A percentile compares a stretch with the other conserved stretches of the same genome.
phyloP scores from a whole-genome alignment of 2,797 vertebrate species.

The Galago senegalensis region DNA sequence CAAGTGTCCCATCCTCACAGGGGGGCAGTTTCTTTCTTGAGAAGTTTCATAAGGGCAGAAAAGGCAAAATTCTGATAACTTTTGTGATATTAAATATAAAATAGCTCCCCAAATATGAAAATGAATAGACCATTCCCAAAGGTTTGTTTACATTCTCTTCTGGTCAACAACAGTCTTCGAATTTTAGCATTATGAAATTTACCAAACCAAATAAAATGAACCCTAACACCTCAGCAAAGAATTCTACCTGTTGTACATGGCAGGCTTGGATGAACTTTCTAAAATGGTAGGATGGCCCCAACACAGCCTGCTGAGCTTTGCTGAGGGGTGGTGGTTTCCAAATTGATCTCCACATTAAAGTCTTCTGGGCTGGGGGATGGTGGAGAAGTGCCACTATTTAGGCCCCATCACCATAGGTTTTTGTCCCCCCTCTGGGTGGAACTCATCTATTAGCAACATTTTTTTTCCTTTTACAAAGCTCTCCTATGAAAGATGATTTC shows the following conservation, averaged over 20 bases:
- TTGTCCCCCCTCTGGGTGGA: too few relatives aligned
- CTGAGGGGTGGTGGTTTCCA: background rate
- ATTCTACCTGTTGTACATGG: background rate
- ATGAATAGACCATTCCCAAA: background rate
- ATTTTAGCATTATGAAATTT: background rate
- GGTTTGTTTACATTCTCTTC: conserved; percentile 14
- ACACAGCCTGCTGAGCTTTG: background rate
- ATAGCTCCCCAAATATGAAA: conserved; percentile 2
- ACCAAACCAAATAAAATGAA: background rate
- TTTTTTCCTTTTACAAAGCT: background rate
- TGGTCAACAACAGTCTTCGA: background rate
- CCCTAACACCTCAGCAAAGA: background rate
- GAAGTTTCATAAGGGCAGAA: background rate
- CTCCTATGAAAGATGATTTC: background rate
- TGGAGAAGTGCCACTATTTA: background rate
- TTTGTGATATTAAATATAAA: background rate
- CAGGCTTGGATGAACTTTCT: background rate
- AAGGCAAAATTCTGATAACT: background rate
- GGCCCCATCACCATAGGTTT: background rate
- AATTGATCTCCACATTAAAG: background rate
- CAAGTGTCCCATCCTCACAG: background rate
- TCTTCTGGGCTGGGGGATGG: background rate
- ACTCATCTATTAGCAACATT: background rate
- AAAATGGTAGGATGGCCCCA: too few relatives aligned
- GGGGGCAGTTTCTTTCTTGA: background rate